These are phyloP conservation scores for Poeciliopsis turrubarensis DNA, from an alignment of 2,113 vertebrate genomes.

Conservation along the genomic window DNA sequence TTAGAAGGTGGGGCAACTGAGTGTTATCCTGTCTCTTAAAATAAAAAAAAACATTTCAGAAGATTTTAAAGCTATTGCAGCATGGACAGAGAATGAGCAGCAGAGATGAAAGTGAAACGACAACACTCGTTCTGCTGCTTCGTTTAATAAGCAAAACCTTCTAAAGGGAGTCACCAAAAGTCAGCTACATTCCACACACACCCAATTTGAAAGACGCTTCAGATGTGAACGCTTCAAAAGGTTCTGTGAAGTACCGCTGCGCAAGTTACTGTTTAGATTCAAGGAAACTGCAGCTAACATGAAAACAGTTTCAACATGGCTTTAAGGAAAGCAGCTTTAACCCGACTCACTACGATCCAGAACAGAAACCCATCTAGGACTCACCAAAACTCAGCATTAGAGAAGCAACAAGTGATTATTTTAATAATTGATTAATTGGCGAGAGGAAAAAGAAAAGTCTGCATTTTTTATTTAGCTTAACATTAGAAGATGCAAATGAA, in stretches of 20 bases:
- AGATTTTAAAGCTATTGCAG: too few relatives aligned
- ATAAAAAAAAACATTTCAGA: too few relatives aligned
- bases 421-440: too few relatives aligned
- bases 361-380: neutral
- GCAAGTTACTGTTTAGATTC: neutral
- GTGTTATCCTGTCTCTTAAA: neutral
- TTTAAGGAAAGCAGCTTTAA: neutral
- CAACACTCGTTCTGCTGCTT: neutral
- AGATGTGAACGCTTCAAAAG: neutral
- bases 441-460: too few relatives aligned
- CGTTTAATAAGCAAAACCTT: neutral
- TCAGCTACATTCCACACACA: neutral
- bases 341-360: neutral
- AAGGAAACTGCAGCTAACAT: neutral
- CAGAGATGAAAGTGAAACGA: neutral
- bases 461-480: too few relatives aligned
- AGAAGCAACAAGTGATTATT: too few relatives aligned
- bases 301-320: neutral
- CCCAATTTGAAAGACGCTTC: neutral
- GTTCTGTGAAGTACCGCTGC: neutral
- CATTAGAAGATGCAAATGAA: too few relatives aligned
- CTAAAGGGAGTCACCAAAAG: neutral
- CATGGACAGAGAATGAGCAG: neutral
- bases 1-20: neutral
- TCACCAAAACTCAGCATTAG: too few relatives aligned